Evolutionary conservation across 2,113 vertebrate species (phyloP), one percentile per base, ranked within the genome.

Genomic region (Prolemur simus): DNA sequence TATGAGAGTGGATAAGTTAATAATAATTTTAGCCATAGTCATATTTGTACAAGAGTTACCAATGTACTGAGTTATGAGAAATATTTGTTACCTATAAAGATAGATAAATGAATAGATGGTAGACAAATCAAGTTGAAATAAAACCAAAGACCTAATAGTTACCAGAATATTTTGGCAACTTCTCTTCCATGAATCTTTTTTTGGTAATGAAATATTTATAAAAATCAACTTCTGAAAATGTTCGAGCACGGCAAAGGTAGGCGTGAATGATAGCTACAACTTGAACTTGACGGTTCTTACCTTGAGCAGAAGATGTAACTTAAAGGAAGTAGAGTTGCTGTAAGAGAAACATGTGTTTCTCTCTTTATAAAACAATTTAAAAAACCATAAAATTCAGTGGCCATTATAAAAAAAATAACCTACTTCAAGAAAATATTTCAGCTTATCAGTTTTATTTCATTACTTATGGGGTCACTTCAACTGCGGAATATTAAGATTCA

Each of bases 31-130:
- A 96, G 49, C 47, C 3, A 0, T n/a, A 45, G 83, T 95, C 85
- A 60, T 93, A 95, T 78, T 58, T 95, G 17, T 84, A 97, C 93
- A 97, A 93, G 74, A 98, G 92, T 97, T 91, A 89, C 27, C 87
- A 69, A 78, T 76, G 12, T 20, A 63, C 52, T 81, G 88, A 73
- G 69, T 54, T 96, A 87, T 92, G 42, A 86, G 78, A 94, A 92
- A 73, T 63, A 45, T 58, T 54, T 97, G 86, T 71, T 71, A 52
- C 18, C 34, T 37, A 97, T 60, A 78, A 34, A 91, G 8, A 39
- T 7, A 54, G 60, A 73, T 23, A 73, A 29, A 32, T 20, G 29
- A 32, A 71, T 17, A 85, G 2, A 47, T 4, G 6, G 32, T 2
- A 80, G 68, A 74, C 39, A 73, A 66, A 49, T 90, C 69, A 83